phyloP scores from a whole-genome alignment of 37 sponge, comb jelly and placozoan species.

The Theonella swinhoei region DNA sequence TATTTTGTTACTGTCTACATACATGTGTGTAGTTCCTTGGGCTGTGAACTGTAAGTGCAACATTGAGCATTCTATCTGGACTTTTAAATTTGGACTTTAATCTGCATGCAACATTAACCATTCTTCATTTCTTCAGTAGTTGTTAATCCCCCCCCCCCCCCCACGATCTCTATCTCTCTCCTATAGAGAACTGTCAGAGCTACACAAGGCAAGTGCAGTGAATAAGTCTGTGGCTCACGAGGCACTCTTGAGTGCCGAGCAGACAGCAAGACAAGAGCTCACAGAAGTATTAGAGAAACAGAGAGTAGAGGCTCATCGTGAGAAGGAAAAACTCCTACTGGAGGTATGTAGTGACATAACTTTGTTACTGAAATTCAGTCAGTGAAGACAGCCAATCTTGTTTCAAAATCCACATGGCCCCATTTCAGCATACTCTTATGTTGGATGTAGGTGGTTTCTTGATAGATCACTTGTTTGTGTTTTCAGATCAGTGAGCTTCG shows the following conservation, averaged over 20 bases:
- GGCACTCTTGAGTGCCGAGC: constrained; percentile 76
- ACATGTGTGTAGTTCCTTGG: no score
- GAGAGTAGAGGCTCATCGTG: constrained; percentile 41
- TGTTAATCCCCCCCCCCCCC: no score
- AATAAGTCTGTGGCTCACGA: constrained; percentile 75
- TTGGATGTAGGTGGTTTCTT: neutral
- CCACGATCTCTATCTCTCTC: no score
- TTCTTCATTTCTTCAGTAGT: no score
- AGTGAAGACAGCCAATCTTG: neutral
- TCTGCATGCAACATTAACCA: no score
- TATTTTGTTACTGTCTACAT: no score
- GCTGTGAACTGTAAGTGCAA: no score
- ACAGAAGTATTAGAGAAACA: constrained; percentile 61
- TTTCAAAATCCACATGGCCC: neutral
- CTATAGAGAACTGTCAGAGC: constrained; percentile 77
- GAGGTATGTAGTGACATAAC: constrained; percentile 53
- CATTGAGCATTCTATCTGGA: no score
- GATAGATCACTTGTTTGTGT: no score
- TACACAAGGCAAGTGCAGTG: constrained; percentile 81
- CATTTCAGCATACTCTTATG: no score
- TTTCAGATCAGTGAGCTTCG: constrained; percentile 86
- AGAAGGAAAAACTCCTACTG: constrained; percentile 69
- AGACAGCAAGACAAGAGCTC: constrained; percentile 68
- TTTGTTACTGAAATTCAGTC: neutral
- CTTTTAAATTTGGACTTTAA: no score